Conservation (phyloP, 2,888 invertebrate species). For the Lingula anatina region DNA sequence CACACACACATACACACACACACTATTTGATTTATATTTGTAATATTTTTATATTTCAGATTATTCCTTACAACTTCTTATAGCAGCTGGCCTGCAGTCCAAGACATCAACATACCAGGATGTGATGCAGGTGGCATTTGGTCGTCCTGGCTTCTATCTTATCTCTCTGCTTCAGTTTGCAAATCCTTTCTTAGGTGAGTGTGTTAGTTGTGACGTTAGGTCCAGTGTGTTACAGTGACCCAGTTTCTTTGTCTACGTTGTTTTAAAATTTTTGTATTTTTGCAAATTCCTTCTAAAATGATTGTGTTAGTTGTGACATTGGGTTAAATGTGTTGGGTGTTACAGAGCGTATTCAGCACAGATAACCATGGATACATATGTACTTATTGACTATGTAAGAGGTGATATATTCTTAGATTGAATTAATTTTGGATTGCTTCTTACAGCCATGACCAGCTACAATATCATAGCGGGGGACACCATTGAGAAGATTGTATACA, state of each 20-base stretch:
- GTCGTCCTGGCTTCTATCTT: slow-evolving; percentile 70
- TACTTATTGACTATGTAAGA: too few species aligned
- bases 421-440: too few species aligned
- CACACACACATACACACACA: too few species aligned
- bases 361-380: too few species aligned
- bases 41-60: slow-evolving; percentile 56
- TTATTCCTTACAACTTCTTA: slow-evolving; percentile 75
- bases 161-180: slow-evolving; percentile 72
- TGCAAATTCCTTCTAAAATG: too few species aligned
- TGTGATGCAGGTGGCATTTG: slow-evolving; percentile 76
- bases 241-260: background rate
- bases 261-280: background rate
- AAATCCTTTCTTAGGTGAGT: slow-evolving; percentile 76
- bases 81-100: slow-evolving; percentile 68
- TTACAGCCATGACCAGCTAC: slow-evolving; percentile 80
- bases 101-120: slow-evolving; percentile 71
- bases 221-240: background rate
- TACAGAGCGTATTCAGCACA: too few species aligned
- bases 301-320: background rate
- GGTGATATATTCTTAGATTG: too few species aligned
- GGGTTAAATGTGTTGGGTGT: background rate
- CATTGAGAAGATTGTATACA: slow-evolving; percentile 72
- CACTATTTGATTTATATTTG: too few species aligned
- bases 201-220: background rate
- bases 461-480: slow-evolving; percentile 84